Evolutionary conservation across 2,113 vertebrate genomes (phyloP), one percentile per base, ranked within the genome.

Genomic region (Andinoacara biseriatus): DNA sequence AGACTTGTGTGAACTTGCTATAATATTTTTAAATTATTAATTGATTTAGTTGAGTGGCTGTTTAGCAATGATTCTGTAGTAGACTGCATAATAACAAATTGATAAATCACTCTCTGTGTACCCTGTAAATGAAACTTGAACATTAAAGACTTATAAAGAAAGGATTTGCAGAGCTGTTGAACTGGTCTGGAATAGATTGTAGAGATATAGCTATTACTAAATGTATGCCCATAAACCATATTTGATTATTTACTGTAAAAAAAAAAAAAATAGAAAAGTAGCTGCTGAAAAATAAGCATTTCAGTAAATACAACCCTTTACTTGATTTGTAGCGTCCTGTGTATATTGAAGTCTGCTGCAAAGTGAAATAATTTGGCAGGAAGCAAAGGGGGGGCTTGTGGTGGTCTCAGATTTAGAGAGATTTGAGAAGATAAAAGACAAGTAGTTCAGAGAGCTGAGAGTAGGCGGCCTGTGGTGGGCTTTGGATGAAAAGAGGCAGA

Each of bases 391-490:
- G 88, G 85, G 89, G 88, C 91, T 93, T 94, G 94, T 88, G 94
- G 94, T 94, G 94, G 94, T 95, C 93, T 93, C 87, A 89, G 95
- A 95, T 95, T 95, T 87, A 46, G 69, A 90, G 49, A 90, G 93
- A 90, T 88, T 89, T 79, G 59, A 87, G 87, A 6, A 85, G 86
- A 88, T 91, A 81, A 90, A 92, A 91, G 86, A 57, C 10, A 38
- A 76, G 76, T 65, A 58, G 81, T 54, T 88, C 24, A 87, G 58
- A 85, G 65, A 88, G 82, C 3, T 24, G 80, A 67, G 90, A 88
- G 92, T 91, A 87, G 92, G 91, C 87, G 92, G 79, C 58, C 86
- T 94, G 95, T 91, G 95, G 95, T 95, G 95, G 94, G 94, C 93
- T 95, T 74, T 83, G 87, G 78, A 89, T 91, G 87, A 89, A 80